A percentile compares a stretch with the other conserved stretches of the same genome.
Conservation (phyloP, 1,140 invertebrate genomes). For the Amphibalanus amphitrite region DNA sequence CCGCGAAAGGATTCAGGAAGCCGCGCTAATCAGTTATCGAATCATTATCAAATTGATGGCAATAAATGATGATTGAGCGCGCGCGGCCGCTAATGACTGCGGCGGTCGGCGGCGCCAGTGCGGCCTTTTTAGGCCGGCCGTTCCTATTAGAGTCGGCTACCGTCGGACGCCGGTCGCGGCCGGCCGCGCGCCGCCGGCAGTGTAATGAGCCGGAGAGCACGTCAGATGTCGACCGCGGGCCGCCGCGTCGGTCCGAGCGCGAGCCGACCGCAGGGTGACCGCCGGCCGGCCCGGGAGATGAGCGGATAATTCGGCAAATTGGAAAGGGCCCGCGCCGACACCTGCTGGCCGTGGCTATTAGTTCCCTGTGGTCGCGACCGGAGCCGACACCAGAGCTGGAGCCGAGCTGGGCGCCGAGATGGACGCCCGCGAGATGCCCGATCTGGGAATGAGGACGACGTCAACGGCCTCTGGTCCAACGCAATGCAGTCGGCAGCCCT, state of each 20-base stretch:
- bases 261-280: too few species aligned
- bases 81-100: neutral
- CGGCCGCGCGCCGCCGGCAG: too few species aligned
- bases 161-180: too few species aligned
- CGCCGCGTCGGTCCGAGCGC: too few species aligned
- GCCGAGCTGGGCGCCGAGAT: too few species aligned
- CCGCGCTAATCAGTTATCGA: slow-evolving; percentile 1
- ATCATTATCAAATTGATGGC: slow-evolving; percentile 2
- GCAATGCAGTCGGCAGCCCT: too few species aligned
- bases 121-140: neutral
- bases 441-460: too few species aligned
- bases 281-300: neutral
- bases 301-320: neutral
- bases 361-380: neutral
- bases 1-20: slow-evolving; percentile 1
- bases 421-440: too few species aligned
- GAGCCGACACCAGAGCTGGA: too few species aligned
- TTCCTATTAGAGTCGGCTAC: neutral
- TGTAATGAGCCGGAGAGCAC: neutral
- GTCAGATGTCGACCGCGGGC: neutral
- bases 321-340: neutral
- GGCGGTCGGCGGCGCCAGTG: too few species aligned
- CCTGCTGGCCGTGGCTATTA: neutral
- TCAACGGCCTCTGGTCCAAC: too few species aligned
- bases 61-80: slow-evolving; percentile 1